Conservation (phyloP, 1,140 invertebrate genomes). For the Drosophila ironensis region DNA sequence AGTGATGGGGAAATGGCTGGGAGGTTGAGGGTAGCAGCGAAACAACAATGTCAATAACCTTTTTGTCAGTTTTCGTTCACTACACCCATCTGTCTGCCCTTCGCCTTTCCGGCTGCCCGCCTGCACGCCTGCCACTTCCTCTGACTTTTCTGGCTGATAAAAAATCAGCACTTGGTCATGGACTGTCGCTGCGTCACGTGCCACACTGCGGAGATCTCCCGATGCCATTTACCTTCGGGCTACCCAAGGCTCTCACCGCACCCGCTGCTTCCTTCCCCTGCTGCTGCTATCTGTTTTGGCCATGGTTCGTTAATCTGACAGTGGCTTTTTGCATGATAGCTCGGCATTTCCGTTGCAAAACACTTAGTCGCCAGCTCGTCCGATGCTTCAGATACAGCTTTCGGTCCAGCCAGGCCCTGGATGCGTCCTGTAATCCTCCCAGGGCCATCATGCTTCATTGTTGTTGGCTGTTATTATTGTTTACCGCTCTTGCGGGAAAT, state of each 20-base stretch:
- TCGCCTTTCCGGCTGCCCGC: conserved; percentile 3
- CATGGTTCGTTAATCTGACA: conserved; percentile 79
- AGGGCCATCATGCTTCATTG: conserved; percentile 60
- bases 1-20: neutral
- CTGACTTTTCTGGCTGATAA: conserved; percentile 48
- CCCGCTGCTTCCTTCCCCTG: neutral
- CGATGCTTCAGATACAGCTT: conserved; percentile 18
- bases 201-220: conserved; percentile 45
- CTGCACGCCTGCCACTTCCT: conserved; percentile 8
- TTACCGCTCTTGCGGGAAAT: conserved; percentile 58
- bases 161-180: conserved; percentile 80
- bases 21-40: neutral
- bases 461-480: conserved; percentile 69
- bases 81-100: neutral
- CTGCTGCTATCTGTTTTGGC: conserved; percentile 63
- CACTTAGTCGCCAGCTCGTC: conserved; percentile 67
- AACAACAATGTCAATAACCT: conserved; percentile 78
- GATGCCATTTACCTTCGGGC: conserved; percentile 53
- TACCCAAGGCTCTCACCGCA: neutral
- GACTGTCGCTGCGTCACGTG: conserved; percentile 78
- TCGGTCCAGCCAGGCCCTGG: neutral
- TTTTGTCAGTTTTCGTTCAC: conserved; percentile 54
- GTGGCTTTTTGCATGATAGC: conserved; percentile 79
- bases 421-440: conserved; percentile 67
- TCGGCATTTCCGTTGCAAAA: conserved; percentile 78